Evolutionary conservation across 2,113 vertebrate genomes (phyloP).

Genomic region (Ginglymostoma cirratum): DNA sequence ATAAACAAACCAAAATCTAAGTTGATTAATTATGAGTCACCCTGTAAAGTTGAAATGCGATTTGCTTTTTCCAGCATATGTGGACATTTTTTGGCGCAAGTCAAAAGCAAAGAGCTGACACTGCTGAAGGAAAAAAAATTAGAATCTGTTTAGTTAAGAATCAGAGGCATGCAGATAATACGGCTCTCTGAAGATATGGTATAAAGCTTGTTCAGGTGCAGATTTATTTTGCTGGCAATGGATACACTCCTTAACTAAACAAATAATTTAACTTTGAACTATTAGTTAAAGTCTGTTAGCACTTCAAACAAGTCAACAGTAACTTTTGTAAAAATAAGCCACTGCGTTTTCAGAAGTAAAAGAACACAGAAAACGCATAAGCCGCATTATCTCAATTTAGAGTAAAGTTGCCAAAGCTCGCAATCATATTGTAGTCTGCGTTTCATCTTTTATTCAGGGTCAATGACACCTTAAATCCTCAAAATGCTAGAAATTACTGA

Average conservation of each 20-base stretch:
- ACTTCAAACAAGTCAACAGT: slow-evolving; percentile 54
- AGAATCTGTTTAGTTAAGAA: slow-evolving; percentile 40
- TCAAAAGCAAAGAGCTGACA: slow-evolving; percentile 35
- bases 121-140: slow-evolving; percentile 27
- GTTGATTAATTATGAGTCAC: slow-evolving; percentile 15
- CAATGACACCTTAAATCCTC: background rate
- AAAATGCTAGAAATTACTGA: background rate
- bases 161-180: slow-evolving; percentile 47
- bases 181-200: slow-evolving; percentile 53
- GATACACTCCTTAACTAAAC: slow-evolving; percentile 54
- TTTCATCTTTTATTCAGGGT: background rate
- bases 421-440: background rate
- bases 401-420: background rate
- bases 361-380: slow-evolving; percentile 28
- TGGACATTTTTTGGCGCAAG: slow-evolving; percentile 25
- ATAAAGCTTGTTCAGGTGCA: slow-evolving; percentile 59
- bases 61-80: slow-evolving; percentile 29
- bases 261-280: slow-evolving; percentile 52
- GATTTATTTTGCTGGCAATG: slow-evolving; percentile 62
- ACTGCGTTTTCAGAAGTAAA: slow-evolving; percentile 44
- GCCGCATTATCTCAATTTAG: background rate
- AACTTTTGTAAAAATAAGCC: slow-evolving; percentile 62
- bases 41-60: background rate
- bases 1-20: background rate
- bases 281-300: slow-evolving; percentile 53